Evolutionary conservation across 2,113 vertebrate genomes (phyloP).

Genomic region (Columba livia): DNA sequence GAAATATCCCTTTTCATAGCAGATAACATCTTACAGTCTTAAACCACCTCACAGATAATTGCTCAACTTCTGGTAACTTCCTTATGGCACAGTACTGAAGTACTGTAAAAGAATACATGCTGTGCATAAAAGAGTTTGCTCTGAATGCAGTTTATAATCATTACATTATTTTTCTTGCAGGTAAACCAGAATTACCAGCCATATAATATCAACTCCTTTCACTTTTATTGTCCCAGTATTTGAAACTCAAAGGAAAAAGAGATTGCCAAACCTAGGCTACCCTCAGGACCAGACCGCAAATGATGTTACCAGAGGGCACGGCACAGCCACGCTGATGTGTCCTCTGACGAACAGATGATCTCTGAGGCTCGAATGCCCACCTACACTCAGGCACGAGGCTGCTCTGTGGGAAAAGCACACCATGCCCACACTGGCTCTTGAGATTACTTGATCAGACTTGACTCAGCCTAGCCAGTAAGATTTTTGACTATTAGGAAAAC

Average conservation of each 20-base stretch:
- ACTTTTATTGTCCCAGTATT: not conserved
- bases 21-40: not conserved
- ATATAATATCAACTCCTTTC: not conserved
- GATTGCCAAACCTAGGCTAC: not conserved
- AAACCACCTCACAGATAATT: not conserved
- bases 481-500: not conserved
- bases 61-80: not conserved
- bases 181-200: not conserved
- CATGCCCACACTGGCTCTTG: not conserved
- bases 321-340: not conserved
- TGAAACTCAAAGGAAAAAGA: not conserved
- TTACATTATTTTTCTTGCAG: not conserved
- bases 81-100: not conserved
- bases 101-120: not conserved
- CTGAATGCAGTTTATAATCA: not conserved
- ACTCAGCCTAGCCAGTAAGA: not conserved
- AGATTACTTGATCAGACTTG: not conserved
- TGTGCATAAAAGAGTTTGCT: not conserved
- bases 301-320: not conserved
- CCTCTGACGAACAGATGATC: not conserved
- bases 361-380: not conserved
- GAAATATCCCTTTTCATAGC: not conserved
- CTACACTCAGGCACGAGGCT: fast-evolving
- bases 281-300: not conserved
- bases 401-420: not conserved